Percentiles rank a stretch among this genome's conserved stretches.
These are phyloP conservation scores for Phanerotoma sp. DNA, from an alignment of 2,888 invertebrate species.

Conservation along the genomic window DNA sequence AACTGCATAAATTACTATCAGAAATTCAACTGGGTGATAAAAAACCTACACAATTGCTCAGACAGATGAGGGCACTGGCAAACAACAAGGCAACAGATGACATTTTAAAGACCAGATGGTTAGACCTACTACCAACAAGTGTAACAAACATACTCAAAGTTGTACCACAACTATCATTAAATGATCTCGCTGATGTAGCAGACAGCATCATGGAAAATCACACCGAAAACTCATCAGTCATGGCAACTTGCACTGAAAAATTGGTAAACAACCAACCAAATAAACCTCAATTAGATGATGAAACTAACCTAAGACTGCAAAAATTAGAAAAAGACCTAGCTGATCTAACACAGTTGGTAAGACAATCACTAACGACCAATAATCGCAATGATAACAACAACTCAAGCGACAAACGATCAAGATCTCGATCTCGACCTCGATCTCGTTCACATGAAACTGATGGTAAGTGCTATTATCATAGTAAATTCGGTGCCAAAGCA, in stretches of 20 bases:
- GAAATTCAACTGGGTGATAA: constrained; percentile 29
- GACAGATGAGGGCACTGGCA: constrained; percentile 32
- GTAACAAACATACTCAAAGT: constrained; percentile 16
- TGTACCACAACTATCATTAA: constrained; percentile 7
- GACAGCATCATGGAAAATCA: constrained; percentile 26
- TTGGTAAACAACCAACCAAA: no score
- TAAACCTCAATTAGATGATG: no score
- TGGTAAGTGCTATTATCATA: not conserved
- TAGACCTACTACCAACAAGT: constrained; percentile 25
- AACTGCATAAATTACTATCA: constrained; percentile 21
- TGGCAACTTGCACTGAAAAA: no score
- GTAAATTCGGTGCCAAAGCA: constrained; percentile 13
- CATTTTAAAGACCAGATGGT: constrained; percentile 27
- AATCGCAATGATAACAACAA: no score
- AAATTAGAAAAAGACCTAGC: no score
- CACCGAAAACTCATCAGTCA: not conserved
- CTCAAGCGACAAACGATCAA: not conserved
- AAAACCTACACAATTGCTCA: constrained; percentile 29
- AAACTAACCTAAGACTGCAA: no score
- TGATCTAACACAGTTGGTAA: no score
- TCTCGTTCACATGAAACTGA: not conserved
- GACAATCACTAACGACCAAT: no score
- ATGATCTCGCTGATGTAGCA: constrained; percentile 25
- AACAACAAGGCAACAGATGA: constrained; percentile 21
- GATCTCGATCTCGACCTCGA: not conserved